Conservation (phyloP, 2,797 vertebrate genomes). For the Sardinella longiceps region DNA sequence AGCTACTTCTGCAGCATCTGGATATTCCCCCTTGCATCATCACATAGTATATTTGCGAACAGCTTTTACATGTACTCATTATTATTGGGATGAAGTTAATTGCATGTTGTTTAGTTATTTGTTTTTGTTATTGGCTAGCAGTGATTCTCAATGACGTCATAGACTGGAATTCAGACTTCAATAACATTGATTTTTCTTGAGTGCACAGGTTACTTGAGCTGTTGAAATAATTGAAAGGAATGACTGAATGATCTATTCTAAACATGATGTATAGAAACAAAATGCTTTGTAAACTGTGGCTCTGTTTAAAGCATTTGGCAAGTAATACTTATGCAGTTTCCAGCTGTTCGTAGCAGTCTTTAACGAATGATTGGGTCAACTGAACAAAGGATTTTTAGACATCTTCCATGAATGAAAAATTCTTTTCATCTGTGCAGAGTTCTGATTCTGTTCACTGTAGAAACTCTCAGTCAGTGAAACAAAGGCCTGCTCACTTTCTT, state of each 20-base stretch:
- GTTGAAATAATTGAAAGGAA: background rate
- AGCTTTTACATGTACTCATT: background rate
- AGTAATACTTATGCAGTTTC: background rate
- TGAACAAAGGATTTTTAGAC: background rate
- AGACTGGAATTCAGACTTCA: background rate
- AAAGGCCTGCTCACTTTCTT: background rate
- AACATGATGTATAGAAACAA: background rate
- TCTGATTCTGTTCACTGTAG: background rate
- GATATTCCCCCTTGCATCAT: background rate
- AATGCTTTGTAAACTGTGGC: background rate
- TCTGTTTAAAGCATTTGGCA: background rate
- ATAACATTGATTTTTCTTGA: too few relatives aligned
- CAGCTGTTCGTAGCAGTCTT: background rate
- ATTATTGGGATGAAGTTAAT: background rate
- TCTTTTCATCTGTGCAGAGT: background rate
- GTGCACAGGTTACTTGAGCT: background rate
- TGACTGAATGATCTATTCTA: background rate
- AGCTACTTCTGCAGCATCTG: constrained; percentile 15
- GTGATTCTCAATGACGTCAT: background rate
- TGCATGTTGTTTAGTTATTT: background rate
- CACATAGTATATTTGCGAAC: background rate
- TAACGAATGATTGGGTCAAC: background rate
- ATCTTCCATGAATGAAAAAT: background rate
- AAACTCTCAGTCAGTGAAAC: background rate
- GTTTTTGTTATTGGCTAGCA: background rate